Evolutionary conservation across 2,888 invertebrate genomes (phyloP).

Genomic region (Tanypteryx hageni): DNA sequence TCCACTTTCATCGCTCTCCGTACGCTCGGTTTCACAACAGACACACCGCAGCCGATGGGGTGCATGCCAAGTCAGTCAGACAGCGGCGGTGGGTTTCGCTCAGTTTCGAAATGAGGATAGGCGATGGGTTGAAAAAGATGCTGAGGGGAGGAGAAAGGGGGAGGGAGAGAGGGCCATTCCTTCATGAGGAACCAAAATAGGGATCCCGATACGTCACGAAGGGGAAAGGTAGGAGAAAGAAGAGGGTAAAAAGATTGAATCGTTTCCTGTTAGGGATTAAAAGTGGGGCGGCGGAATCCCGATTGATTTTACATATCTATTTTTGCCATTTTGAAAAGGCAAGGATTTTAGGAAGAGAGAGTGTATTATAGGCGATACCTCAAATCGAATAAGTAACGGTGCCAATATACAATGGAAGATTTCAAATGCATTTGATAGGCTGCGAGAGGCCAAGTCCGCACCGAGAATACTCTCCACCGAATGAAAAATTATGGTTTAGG

Average conservation of each 20-base stretch:
- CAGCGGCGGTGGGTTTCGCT: slow-evolving; percentile 8
- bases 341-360: too few species aligned
- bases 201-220: slow-evolving; percentile 19
- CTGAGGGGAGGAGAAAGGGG: background rate
- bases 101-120: slow-evolving; percentile 5
- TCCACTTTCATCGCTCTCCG: too few species aligned
- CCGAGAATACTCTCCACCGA: too few species aligned
- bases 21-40: background rate
- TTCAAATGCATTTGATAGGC: too few species aligned
- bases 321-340: too few species aligned
- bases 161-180: too few species aligned
- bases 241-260: background rate
- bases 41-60: slow-evolving; percentile 20
- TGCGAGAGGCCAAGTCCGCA: too few species aligned
- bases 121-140: slow-evolving; percentile 22
- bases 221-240: background rate
- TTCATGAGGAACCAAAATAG: background rate
- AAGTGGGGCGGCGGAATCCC: background rate
- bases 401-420: too few species aligned
- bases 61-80: slow-evolving; percentile 14
- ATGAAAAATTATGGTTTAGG: too few species aligned
- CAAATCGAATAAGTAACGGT: too few species aligned
- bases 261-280: background rate
- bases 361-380: too few species aligned
- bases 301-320: background rate